phyloP scores from a whole-genome alignment of 2,888 invertebrate genomes.

The Mesorhabditis spiculigera region DNA sequence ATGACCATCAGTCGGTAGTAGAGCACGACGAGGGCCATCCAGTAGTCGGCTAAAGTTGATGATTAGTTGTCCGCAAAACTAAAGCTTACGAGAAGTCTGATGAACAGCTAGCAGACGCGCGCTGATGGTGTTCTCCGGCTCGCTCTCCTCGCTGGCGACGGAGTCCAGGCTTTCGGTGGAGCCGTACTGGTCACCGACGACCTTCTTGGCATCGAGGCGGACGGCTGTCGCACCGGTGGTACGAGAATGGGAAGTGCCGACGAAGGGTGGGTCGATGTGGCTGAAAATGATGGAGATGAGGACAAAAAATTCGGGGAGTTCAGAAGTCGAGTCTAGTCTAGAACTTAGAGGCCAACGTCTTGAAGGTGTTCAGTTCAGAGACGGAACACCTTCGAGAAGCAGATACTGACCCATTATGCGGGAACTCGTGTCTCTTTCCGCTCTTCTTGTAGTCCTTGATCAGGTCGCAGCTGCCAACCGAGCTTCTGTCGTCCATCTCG shows the following conservation, averaged over 20 bases:
- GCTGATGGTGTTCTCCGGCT: slow-evolving; percentile 51
- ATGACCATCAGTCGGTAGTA: slow-evolving; percentile 69
- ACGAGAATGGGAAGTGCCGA: slow-evolving; percentile 13
- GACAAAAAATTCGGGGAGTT: background rate
- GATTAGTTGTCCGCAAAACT: background rate
- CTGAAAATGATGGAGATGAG: too few relatives aligned
- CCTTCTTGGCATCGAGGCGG: slow-evolving; percentile 35
- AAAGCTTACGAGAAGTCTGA: slow-evolving; percentile 44
- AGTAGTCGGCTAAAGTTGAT: slow-evolving; percentile 59
- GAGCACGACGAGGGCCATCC: slow-evolving; percentile 69
- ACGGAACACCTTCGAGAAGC: background rate
- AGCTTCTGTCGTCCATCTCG: slow-evolving; percentile 50
- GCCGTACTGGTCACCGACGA: slow-evolving; percentile 14
- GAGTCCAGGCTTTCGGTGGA: slow-evolving; percentile 43
- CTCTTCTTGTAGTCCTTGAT: slow-evolving; percentile 54
- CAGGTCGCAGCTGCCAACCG: slow-evolving; percentile 51
- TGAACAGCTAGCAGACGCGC: slow-evolving; percentile 48
- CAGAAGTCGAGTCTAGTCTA: background rate
- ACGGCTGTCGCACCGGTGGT: slow-evolving; percentile 51
- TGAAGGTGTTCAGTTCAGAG: background rate
- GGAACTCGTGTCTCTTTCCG: slow-evolving; percentile 23
- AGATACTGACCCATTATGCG: background rate
- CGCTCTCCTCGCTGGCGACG: slow-evolving; percentile 32
- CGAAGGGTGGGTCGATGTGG: too few relatives aligned
- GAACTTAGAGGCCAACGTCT: too few relatives aligned